Percentiles rank a stretch among this genome's conserved stretches.
These are phyloP conservation scores for Polydrusus pterygomalis DNA, from an alignment of 2,888 invertebrate genomes.

Conservation along the genomic window DNA sequence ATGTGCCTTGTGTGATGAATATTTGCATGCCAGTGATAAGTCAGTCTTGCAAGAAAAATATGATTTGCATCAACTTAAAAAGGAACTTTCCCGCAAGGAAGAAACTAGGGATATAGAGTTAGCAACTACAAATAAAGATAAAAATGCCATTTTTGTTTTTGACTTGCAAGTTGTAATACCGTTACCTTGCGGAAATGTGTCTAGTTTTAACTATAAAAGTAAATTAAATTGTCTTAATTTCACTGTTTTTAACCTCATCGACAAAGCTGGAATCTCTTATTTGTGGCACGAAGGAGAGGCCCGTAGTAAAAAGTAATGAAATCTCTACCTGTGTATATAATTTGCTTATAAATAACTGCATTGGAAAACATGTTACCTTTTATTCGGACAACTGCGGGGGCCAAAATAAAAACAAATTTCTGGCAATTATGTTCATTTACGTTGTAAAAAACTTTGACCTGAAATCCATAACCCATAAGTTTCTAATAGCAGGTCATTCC, in stretches of 20 bases:
- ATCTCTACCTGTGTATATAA: background rate
- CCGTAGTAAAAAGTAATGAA: background rate
- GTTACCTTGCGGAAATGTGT: background rate
- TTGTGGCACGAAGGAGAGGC: background rate
- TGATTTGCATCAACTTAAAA: background rate
- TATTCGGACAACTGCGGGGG: constrained; percentile 1
- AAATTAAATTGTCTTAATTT: background rate
- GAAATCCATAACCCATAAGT: background rate
- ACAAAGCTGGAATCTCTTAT: no score
- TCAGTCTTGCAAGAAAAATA: background rate
- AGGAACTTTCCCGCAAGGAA: background rate
- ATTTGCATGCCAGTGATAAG: background rate
- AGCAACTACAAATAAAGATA: background rate
- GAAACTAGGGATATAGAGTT: background rate
- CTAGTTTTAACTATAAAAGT: background rate
- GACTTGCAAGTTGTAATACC: background rate
- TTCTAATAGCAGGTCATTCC: background rate
- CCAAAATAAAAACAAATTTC: background rate
- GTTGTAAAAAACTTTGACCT: background rate
- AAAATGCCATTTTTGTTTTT: background rate
- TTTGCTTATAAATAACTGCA: background rate
- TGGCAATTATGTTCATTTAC: constrained; percentile 1
- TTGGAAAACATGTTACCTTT: background rate
- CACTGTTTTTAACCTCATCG: background rate
- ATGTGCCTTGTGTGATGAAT: background rate